These are phyloP conservation scores for Elegia similella DNA, from an alignment of 2,888 invertebrate species.

Conservation along the genomic window DNA sequence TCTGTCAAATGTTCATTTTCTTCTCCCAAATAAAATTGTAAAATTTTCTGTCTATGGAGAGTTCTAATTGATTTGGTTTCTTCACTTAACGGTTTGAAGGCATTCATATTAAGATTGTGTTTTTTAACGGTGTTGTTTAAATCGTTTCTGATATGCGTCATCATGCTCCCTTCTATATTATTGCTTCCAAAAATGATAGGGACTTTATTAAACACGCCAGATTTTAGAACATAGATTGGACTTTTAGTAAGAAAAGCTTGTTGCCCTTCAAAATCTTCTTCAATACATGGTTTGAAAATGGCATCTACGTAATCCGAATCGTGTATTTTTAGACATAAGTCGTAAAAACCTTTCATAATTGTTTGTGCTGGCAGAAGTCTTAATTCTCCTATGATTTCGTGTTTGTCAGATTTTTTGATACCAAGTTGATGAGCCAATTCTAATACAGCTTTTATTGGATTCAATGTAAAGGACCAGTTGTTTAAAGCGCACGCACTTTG, in stretches of 20 bases:
- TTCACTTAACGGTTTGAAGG: conserved; percentile 55
- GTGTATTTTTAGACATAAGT: conserved; percentile 28
- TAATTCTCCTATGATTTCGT: conserved; percentile 61
- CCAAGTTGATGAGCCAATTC: conserved; percentile 55
- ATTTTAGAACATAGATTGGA: conserved; percentile 59
- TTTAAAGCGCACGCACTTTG: conserved; percentile 71
- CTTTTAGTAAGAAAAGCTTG: conserved; percentile 65
- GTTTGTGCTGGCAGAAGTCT: conserved; percentile 42
- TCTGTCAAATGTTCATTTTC: conserved; percentile 52
- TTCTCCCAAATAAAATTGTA: conserved; percentile 63
- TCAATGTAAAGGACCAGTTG: conserved; percentile 62
- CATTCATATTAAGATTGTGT: conserved; percentile 51
- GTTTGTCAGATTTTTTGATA: conserved; percentile 43
- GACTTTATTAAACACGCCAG: conserved; percentile 66
- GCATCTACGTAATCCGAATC: conserved; percentile 47
- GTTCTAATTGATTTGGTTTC: conserved; percentile 43
- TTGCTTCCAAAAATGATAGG: conserved; percentile 71
- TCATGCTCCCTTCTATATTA: conserved; percentile 56
- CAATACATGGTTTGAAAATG: conserved; percentile 67
- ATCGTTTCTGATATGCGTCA: conserved; percentile 46
- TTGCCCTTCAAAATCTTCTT: conserved; percentile 68
- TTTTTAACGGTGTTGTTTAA: conserved; percentile 59
- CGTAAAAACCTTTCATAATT: conserved; percentile 47
- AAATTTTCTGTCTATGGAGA: conserved; percentile 53
- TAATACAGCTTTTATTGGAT: conserved; percentile 50